Evolutionary conservation across 2,113 vertebrate genomes (phyloP), one percentile per base, ranked within the genome.

Genomic region (Spermophilus dauricus): DNA sequence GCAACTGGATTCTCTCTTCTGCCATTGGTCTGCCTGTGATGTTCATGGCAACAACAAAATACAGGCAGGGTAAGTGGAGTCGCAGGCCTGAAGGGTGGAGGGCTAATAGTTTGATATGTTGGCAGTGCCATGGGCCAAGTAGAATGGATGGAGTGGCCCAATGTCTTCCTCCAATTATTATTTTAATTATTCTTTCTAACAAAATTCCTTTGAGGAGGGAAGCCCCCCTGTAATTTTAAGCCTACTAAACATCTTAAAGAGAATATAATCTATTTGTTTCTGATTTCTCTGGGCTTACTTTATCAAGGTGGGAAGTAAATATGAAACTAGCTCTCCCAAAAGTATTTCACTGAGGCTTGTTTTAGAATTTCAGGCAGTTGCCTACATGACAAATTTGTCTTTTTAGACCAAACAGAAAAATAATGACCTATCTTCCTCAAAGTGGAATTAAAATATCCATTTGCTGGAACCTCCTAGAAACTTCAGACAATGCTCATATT

Each of bases 1-100:
- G 99, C 98, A 99, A 99, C 98, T 99, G 99, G 99, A 99, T 99
- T 94, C 98, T 99, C 89, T 99, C 99, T 72, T 99, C 99, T 10
- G 99, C 99, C 96, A 99, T 99, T 63, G 99, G 99, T n/a, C 97
- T 99, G 75, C 99, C 99, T 0, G 99, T 99, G n/a, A 99, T 99
- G 99, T 99, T 99, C 98, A 99, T 99, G 99, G 99, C 99, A 87
- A 99, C 99, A 39, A 99, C 99, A 9, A 98, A 98, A 53, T 97
- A 98, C 75, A 98, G 99, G 45, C 98, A 99, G 2, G 99, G 99
- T 99, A 96, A 98, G 99, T 97, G 83, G 11, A 18, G 76, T 11
- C 53, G 34, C 5, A 16, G 65, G 83, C 96, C 95, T 80, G 17
- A 39, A 11, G 13, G 22, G 4, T 63, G 30, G n/a, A 10, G 6